A percentile compares a stretch with the other conserved stretches of the same genome.
Evolutionary conservation across 2,888 invertebrate genomes (phyloP).

Genomic region (Diaperis boleti): DNA sequence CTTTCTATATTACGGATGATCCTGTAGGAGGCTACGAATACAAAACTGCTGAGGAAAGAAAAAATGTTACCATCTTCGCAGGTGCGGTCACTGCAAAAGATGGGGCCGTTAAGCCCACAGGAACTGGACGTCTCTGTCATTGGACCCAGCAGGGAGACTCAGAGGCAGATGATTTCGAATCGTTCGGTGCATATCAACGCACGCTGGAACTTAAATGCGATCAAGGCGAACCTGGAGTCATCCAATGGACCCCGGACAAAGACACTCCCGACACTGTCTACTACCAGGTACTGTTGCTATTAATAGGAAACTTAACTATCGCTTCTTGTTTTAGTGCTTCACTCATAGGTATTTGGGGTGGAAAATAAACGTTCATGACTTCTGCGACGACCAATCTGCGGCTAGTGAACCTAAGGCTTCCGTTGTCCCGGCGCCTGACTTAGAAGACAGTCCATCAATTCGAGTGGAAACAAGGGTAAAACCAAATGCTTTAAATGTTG

Average conservation of each 20-base stretch:
- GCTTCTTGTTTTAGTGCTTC: slow-evolving; percentile 80
- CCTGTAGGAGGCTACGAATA: slow-evolving; percentile 90
- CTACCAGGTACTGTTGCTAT: slow-evolving; percentile 78
- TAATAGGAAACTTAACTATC: too few relatives aligned
- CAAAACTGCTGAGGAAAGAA: slow-evolving; percentile 83
- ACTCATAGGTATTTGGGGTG: slow-evolving; percentile 94
- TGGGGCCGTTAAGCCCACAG: slow-evolving; percentile 80
- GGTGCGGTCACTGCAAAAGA: slow-evolving; percentile 79
- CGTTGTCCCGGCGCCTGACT: slow-evolving; percentile 65
- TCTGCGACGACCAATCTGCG: slow-evolving; percentile 73
- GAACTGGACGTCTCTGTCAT: slow-evolving; percentile 87
- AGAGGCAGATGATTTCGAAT: slow-evolving; percentile 86
- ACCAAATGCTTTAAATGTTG: slow-evolving; percentile 56
- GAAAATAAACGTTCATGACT: slow-evolving; percentile 93
- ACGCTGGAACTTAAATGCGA: slow-evolving; percentile 87
- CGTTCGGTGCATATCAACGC: slow-evolving; percentile 92
- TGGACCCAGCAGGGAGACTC: slow-evolving; percentile 84
- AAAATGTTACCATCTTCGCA: slow-evolving; percentile 85
- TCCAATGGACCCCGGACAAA: slow-evolving; percentile 88
- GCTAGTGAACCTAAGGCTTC: slow-evolving; percentile 70
- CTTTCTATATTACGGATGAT: slow-evolving; percentile 94
- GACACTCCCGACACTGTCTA: slow-evolving; percentile 92
- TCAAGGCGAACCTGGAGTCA: slow-evolving; percentile 84
- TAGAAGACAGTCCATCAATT: slow-evolving; percentile 70
- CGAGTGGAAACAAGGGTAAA: slow-evolving; percentile 59